These are phyloP conservation scores for Puma concolor DNA, from an alignment of 2,113 vertebrate genomes.

Conservation along the genomic window DNA sequence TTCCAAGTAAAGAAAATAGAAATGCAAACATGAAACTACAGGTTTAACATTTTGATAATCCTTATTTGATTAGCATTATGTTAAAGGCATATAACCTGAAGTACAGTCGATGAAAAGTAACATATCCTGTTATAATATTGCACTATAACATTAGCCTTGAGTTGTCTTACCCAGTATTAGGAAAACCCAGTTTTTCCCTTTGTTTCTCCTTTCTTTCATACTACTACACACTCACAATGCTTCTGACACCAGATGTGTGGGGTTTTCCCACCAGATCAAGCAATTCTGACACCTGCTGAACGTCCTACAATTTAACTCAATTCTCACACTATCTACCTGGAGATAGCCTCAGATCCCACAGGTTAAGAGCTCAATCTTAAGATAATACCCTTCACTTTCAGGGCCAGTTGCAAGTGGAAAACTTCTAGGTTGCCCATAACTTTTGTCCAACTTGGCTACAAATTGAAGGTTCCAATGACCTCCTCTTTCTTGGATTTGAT, in stretches of 20 bases:
- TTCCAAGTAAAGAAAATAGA: neutral
- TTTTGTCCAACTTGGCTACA: neutral
- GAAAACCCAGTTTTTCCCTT: neutral
- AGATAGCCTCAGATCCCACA: neutral
- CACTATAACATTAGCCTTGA: neutral
- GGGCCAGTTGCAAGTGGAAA: neutral
- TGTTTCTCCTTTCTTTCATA: neutral
- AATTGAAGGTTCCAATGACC: neutral
- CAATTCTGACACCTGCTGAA: neutral
- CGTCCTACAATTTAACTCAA: neutral
- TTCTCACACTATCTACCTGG: neutral
- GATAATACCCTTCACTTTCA: neutral
- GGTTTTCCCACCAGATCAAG: neutral
- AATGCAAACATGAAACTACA: neutral
- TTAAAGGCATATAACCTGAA: neutral
- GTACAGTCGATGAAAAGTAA: neutral
- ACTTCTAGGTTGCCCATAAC: neutral
- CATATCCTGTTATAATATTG: too few relatives aligned
- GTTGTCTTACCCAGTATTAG: neutral
- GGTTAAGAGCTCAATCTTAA: neutral
- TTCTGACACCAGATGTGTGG: neutral
- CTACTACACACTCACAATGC: neutral
- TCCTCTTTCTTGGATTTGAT: neutral
- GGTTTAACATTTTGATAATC: neutral
- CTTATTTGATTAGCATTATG: neutral